These are phyloP conservation scores for Otocyon megalotis DNA, from an alignment of 2,113 vertebrate genomes.

Conservation along the genomic window DNA sequence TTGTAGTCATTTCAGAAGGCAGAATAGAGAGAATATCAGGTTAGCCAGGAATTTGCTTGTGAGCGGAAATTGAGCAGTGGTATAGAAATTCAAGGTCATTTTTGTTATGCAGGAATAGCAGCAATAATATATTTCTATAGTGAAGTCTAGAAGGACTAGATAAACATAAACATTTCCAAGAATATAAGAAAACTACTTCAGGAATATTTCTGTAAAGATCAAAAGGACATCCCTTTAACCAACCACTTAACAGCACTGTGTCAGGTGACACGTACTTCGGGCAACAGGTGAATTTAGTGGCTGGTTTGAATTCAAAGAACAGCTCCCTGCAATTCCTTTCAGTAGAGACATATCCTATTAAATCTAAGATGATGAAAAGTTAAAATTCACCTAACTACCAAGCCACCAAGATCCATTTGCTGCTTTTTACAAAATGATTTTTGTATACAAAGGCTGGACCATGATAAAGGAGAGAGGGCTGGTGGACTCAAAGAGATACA, in stretches of 20 bases:
- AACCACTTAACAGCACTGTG: neutral
- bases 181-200: neutral
- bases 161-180: neutral
- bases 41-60: neutral
- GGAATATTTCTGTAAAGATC: neutral
- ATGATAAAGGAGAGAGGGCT: neutral
- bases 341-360: neutral
- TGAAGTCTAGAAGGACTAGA: neutral
- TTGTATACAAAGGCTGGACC: neutral
- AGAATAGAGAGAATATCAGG: neutral
- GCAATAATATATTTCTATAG: neutral
- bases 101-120: neutral
- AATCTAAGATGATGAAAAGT: neutral
- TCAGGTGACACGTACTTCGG: neutral
- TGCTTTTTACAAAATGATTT: neutral
- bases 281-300: neutral
- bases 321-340: neutral
- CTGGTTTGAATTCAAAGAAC: neutral
- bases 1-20: neutral
- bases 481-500: neutral
- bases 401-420: neutral
- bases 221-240: neutral
- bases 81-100: neutral
- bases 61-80: neutral
- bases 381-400: neutral